Evolutionary conservation across 2,888 invertebrate genomes (phyloP).

Genomic region (Pelosia muscerda): DNA sequence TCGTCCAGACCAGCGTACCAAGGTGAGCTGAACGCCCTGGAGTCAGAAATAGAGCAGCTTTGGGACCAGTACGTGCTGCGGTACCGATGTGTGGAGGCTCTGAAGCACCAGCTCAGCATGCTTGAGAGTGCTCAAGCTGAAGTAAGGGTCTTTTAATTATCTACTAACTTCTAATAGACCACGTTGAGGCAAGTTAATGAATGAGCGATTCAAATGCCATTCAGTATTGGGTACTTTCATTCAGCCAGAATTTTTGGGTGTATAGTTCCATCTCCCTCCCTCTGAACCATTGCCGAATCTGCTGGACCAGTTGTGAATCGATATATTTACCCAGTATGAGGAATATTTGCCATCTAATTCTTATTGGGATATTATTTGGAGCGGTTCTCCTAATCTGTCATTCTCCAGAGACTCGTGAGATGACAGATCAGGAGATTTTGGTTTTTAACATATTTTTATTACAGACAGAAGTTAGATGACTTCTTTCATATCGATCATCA

Average conservation of each 20-base stretch:
- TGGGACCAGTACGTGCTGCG: constrained; percentile 96
- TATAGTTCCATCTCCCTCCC: too few species aligned
- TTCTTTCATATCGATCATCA: background rate
- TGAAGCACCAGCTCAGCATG: constrained; percentile 95
- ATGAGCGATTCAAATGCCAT: too few species aligned
- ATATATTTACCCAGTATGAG: background rate
- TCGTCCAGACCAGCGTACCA: constrained; percentile 94
- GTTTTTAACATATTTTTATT: background rate
- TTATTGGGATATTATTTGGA: background rate
- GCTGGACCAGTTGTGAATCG: background rate
- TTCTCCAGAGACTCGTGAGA: background rate
- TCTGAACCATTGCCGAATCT: too few species aligned
- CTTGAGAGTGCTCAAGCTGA: constrained; percentile 92
- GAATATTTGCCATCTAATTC: background rate
- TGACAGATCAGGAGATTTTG: too few species aligned
- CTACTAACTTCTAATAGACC: background rate
- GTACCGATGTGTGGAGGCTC: constrained; percentile 94
- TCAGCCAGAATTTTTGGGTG: too few species aligned
- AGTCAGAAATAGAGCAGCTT: constrained; percentile 93
- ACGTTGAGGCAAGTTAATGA: too few species aligned
- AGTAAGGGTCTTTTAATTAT: constrained; percentile 51
- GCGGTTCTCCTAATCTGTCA: background rate
- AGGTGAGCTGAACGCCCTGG: constrained; percentile 97
- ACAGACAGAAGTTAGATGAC: background rate
- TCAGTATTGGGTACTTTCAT: too few species aligned